Percentiles rank a stretch among this genome's conserved stretches.
These are phyloP conservation scores for Lasioglossum leucozonium DNA, from an alignment of 2,888 invertebrate genomes.

Conservation along the genomic window DNA sequence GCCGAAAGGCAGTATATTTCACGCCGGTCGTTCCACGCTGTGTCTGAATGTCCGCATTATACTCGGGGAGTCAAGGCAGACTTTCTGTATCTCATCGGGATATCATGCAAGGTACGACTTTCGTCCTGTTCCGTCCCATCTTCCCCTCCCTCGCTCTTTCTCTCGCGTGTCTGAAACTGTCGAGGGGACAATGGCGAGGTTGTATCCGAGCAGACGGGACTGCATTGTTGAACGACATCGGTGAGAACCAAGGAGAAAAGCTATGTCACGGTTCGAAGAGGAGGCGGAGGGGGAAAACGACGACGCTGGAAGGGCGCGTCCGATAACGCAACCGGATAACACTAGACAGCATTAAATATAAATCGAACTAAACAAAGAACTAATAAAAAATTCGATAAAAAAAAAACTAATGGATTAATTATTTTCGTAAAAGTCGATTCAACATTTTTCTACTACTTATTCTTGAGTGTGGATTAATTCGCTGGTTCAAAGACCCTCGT, in stretches of 20 bases:
- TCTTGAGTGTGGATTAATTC: background rate
- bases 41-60: constrained; percentile 56
- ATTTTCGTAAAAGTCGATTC: background rate
- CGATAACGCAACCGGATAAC: constrained; percentile 32
- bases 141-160: constrained; percentile 27
- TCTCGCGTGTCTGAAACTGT: constrained; percentile 52
- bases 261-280: constrained; percentile 29
- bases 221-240: constrained; percentile 55
- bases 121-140: constrained; percentile 14
- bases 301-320: background rate
- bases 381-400: too few relatives aligned
- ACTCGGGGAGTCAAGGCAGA: constrained; percentile 49
- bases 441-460: background rate
- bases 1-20: constrained; percentile 5
- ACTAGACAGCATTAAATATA: background rate
- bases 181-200: constrained; percentile 60
- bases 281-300: background rate
- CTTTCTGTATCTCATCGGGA: constrained; percentile 53
- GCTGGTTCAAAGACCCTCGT: background rate
- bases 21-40: constrained; percentile 26
- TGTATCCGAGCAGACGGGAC: constrained; percentile 54
- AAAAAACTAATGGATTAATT: too few relatives aligned
- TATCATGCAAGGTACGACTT: constrained; percentile 44
- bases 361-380: too few relatives aligned
- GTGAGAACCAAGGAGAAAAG: constrained; percentile 59